Conservation (phyloP, 2,797 vertebrate genomes). For the Rhinichthys osculus region DNA sequence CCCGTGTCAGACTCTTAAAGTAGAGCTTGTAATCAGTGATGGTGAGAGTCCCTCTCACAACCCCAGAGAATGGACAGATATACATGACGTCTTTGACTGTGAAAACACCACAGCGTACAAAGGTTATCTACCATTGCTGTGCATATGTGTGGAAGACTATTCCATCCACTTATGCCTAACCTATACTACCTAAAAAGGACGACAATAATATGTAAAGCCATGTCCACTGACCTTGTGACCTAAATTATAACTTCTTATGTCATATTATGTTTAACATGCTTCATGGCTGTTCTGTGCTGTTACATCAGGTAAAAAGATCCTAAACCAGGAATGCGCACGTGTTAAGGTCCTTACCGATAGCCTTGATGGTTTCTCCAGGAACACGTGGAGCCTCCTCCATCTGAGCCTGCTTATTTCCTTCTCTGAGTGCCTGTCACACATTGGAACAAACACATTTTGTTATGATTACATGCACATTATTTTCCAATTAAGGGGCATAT, state of each 20-base stretch:
- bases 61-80: constrained; percentile 94
- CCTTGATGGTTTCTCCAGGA: constrained; percentile 91
- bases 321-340: background rate
- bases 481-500: background rate
- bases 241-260: background rate
- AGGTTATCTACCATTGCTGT: background rate
- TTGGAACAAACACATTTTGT: background rate
- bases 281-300: background rate
- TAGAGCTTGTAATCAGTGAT: constrained; percentile 95
- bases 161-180: background rate
- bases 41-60: constrained; percentile 89
- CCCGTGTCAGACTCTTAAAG: constrained; percentile 89
- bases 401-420: constrained; percentile 85
- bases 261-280: background rate
- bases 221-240: background rate
- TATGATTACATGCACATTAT: background rate
- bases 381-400: constrained; percentile 91
- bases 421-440: constrained; percentile 81
- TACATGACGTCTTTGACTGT: constrained; percentile 95
- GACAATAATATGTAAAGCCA: background rate
- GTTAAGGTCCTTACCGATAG: constrained; percentile 80
- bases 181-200: background rate
- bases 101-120: constrained; percentile 57
- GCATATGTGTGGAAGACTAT: background rate
- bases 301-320: background rate